A percentile compares a stretch with the other conserved stretches of the same genome.
These are phyloP conservation scores for Parasteatoda tepidariorum DNA, from an alignment of 1,140 invertebrate genomes.

Conservation along the genomic window DNA sequence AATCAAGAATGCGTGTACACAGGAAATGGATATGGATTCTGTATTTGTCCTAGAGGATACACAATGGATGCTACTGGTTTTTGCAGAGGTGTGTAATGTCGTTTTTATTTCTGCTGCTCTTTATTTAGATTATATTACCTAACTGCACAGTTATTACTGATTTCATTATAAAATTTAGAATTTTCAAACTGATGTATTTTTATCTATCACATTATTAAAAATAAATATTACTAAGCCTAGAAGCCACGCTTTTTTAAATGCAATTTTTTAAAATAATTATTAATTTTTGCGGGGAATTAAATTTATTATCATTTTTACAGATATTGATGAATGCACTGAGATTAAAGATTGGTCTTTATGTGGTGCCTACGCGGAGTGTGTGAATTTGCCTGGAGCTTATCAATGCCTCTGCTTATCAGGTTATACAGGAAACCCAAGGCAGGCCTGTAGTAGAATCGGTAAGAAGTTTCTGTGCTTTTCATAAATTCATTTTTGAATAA, in stretches of 20 bases:
- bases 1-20: conserved; percentile 65
- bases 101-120: too few species aligned
- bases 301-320: conserved; percentile 15
- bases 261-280: too few species aligned
- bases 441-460: conserved; percentile 61
- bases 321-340: conserved; percentile 63
- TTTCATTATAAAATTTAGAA: too few species aligned
- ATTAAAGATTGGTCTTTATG: conserved; percentile 63
- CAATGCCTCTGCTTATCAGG: conserved; percentile 85
- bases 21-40: conserved; percentile 72
- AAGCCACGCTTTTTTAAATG: too few species aligned
- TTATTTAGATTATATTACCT: too few species aligned
- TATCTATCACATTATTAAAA: too few species aligned
- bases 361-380: conserved; percentile 63
- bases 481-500: too few species aligned
- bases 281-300: too few species aligned
- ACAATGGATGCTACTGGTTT: conserved; percentile 71
- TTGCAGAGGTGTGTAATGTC: conserved; percentile 61
- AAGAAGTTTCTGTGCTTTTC: neutral
- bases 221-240: too few species aligned
- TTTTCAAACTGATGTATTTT: too few species aligned
- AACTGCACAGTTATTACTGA: too few species aligned
- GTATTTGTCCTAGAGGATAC: conserved; percentile 83
- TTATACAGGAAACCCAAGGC: conserved; percentile 83
- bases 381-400: conserved; percentile 64